A percentile compares a stretch with the other conserved stretches of the same genome.
phyloP scores from a whole-genome alignment of 2,888 invertebrate species.

The Hylaea fasciaria region DNA sequence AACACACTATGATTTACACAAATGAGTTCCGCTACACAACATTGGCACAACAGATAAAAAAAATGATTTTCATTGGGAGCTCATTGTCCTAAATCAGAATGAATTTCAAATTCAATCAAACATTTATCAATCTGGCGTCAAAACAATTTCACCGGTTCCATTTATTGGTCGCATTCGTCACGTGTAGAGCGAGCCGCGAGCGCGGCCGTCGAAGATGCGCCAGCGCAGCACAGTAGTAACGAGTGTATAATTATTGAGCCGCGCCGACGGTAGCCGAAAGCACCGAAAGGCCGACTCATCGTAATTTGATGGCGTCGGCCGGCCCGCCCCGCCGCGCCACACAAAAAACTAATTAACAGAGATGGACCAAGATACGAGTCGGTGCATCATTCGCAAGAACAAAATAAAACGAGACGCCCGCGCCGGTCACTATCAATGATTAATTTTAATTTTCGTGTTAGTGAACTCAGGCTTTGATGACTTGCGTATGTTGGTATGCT shows the following conservation, averaged over 20 bases:
- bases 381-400: conserved; percentile 70
- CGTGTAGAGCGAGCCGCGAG: conserved; percentile 41
- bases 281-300: conserved; percentile 84
- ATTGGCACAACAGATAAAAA: too few relatives aligned
- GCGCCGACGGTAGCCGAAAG: conserved; percentile 80
- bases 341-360: conserved; percentile 85
- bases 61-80: too few relatives aligned
- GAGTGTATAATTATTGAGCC: conserved; percentile 83
- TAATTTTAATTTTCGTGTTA: conserved; percentile 53
- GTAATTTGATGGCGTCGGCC: conserved; percentile 84
- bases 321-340: conserved; percentile 72
- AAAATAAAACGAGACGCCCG: conserved; percentile 63
- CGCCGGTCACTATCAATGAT: conserved; percentile 58
- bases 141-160: conserved; percentile 68
- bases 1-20: too few relatives aligned
- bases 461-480: conserved; percentile 45
- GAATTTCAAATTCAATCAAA: conserved; percentile 36
- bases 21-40: too few relatives aligned
- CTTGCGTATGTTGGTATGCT: conserved; percentile 37
- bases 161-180: conserved; percentile 63
- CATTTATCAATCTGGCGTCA: conserved; percentile 59
- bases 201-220: conserved; percentile 38
- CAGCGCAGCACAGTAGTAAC: conserved; percentile 82
- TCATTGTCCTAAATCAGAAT: neutral
- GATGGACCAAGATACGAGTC: conserved; percentile 67